A percentile compares a stretch with the other conserved stretches of the same genome.
Evolutionary conservation across 2,888 invertebrate genomes (phyloP).

Genomic region (Geophilus truncorum): DNA sequence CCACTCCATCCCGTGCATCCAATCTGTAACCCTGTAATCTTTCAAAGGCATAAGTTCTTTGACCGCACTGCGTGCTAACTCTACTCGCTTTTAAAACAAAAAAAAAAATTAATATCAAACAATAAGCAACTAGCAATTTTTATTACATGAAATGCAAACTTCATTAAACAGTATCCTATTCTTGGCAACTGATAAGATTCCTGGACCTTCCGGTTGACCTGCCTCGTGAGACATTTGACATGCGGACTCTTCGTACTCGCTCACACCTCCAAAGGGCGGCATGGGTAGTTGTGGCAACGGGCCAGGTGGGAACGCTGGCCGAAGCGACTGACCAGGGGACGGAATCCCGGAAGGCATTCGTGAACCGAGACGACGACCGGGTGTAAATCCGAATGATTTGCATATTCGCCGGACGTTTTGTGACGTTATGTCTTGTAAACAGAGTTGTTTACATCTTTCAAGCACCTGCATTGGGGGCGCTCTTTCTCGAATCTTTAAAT

Average conservation of each 20-base stretch:
- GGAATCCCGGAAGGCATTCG: background rate
- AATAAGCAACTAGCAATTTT: background rate
- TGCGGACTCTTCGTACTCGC: slow-evolving; percentile 68
- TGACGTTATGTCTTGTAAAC: slow-evolving; percentile 68
- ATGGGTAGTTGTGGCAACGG: background rate
- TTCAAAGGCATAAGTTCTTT: slow-evolving; percentile 81
- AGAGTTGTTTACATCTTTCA: slow-evolving; percentile 82
- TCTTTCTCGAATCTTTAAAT: slow-evolving; percentile 64
- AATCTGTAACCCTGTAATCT: slow-evolving; percentile 55
- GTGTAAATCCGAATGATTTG: slow-evolving; percentile 84
- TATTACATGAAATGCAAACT: slow-evolving; percentile 80
- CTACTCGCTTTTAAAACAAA: slow-evolving; percentile 60
- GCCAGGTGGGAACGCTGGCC: background rate
- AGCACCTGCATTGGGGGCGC: slow-evolving; percentile 79
- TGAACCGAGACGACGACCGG: slow-evolving; percentile 60
- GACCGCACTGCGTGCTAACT: slow-evolving; percentile 82
- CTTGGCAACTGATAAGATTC: slow-evolving; percentile 79
- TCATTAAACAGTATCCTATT: slow-evolving; percentile 87
- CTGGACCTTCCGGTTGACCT: slow-evolving; percentile 80
- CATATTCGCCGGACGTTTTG: slow-evolving; percentile 77
- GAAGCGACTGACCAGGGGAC: background rate
- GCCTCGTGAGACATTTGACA: slow-evolving; percentile 81
- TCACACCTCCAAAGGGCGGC: slow-evolving; percentile 22
- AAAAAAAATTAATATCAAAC: slow-evolving; percentile 31
- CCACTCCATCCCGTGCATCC: slow-evolving; percentile 54